phyloP scores from a whole-genome alignment of 2,113 vertebrate species.

The Callospermophilus lateralis region DNA sequence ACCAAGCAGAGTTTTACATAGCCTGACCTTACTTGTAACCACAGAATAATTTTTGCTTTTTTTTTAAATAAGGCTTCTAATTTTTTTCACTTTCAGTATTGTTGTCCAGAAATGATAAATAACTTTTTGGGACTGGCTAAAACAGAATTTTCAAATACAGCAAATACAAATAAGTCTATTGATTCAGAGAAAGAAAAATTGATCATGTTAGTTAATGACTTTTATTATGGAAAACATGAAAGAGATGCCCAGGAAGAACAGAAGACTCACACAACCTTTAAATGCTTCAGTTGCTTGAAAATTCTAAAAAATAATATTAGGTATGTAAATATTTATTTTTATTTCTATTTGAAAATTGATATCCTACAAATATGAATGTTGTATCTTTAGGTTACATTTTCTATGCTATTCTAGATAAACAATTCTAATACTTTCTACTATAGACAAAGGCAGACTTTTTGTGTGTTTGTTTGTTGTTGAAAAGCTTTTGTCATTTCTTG shows the following conservation, averaged over 20 bases:
- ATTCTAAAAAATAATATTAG: conserved; percentile 99
- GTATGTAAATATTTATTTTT: conserved; percentile 86
- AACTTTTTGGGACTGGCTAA: conserved; percentile 82
- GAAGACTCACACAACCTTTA: conserved; percentile 95
- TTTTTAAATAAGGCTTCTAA: conserved; percentile 32
- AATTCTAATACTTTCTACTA: conserved; percentile 25
- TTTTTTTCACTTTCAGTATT: conserved; percentile 89
- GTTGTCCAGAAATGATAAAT: conserved; percentile 90
- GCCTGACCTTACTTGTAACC: conserved; percentile 39
- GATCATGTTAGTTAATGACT: conserved; percentile 98
- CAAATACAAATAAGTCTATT: conserved; percentile 77
- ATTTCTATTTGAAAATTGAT: conserved; percentile 56
- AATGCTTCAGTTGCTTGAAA: conserved; percentile 98
- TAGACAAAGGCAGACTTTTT: conserved; percentile 3
- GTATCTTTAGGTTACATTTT: conserved; percentile 46
- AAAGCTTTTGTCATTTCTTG: conserved; percentile 48
- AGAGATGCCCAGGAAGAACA: conserved; percentile 90
- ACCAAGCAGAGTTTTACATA: conserved; percentile 52
- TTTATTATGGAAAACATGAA: conserved; percentile 96
- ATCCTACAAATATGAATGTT: conserved; percentile 7
- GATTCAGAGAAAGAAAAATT: conserved; percentile 94
- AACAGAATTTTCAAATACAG: conserved; percentile 78
- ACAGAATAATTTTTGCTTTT: neutral
- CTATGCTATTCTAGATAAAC: neutral
- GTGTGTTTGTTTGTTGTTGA: conserved; percentile 39